Evolutionary conservation across 2,797 vertebrate species (phyloP).

Genomic region (Antennarius maculatus): DNA sequence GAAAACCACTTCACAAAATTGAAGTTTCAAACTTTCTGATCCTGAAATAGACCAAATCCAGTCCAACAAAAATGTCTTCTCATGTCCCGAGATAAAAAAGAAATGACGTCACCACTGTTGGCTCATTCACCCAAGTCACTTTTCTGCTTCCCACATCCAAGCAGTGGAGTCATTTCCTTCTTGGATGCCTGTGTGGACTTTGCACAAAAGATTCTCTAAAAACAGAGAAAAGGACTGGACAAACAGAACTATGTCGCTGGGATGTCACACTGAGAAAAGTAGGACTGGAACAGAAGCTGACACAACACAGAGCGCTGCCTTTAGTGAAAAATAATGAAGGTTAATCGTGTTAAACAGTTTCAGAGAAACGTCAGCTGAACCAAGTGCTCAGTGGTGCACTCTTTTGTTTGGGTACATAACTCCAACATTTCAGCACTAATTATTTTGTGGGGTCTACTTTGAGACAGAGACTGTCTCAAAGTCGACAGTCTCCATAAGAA

Average conservation of each 20-base stretch:
- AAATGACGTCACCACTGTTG: slow-evolving; percentile 55
- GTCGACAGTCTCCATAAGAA: too few relatives aligned
- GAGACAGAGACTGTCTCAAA: too few relatives aligned
- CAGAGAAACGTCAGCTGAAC: not conserved
- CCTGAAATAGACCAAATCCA: slow-evolving; percentile 54
- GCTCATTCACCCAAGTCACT: slow-evolving; percentile 32
- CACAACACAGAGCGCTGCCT: not conserved
- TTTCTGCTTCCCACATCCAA: slow-evolving; percentile 53
- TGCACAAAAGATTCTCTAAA: slow-evolving; percentile 8
- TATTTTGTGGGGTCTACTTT: not conserved
- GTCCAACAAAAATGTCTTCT: slow-evolving; percentile 57
- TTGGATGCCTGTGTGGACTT: slow-evolving; percentile 35
- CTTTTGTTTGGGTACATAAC: not conserved
- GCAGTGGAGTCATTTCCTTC: slow-evolving; percentile 55
- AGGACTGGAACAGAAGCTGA: not conserved
- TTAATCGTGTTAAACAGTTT: slow-evolving; percentile 26
- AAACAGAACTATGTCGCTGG: not conserved
- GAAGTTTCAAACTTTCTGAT: slow-evolving; percentile 30
- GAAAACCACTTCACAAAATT: slow-evolving; percentile 8
- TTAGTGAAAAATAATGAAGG: not conserved
- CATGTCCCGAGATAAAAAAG: slow-evolving; percentile 62
- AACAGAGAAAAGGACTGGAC: slow-evolving; percentile 24
- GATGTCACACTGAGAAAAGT: slow-evolving; percentile 11
- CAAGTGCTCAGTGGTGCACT: not conserved
- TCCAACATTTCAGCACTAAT: not conserved